Percentiles rank a stretch among this genome's conserved stretches.
Conservation (phyloP, 2,113 vertebrate species). For the Crotalus tigris region DNA sequence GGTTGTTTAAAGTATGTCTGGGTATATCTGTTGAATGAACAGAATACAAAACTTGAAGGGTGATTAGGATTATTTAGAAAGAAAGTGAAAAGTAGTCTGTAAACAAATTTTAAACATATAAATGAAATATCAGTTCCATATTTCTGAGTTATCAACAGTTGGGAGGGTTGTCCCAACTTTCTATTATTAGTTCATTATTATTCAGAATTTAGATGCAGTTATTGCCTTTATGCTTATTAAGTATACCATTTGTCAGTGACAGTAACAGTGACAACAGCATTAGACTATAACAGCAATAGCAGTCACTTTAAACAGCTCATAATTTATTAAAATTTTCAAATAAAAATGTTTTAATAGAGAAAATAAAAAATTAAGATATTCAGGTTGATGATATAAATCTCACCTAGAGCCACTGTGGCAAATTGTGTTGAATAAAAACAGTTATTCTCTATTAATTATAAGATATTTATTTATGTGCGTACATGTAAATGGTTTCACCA, state of each 20-base stretch:
- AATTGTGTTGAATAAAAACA: background rate
- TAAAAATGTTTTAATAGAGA: conserved; percentile 51
- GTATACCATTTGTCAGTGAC: background rate
- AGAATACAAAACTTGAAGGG: background rate
- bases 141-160: background rate
- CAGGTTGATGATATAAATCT: background rate
- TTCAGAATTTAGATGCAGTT: background rate
- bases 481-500: background rate
- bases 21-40: background rate
- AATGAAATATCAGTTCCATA: background rate
- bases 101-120: background rate
- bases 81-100: background rate
- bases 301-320: background rate
- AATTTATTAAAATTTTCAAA: conserved; percentile 43
- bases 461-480: background rate
- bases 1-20: conserved; percentile 21
- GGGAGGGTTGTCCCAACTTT: background rate
- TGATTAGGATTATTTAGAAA: background rate
- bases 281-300: background rate
- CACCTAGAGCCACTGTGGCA: background rate
- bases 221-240: background rate
- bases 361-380: background rate
- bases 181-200: background rate
- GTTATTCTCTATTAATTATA: background rate
- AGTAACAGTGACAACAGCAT: background rate